Conservation (phyloP, 2,113 vertebrate species). For the Glaucomys volans region DNA sequence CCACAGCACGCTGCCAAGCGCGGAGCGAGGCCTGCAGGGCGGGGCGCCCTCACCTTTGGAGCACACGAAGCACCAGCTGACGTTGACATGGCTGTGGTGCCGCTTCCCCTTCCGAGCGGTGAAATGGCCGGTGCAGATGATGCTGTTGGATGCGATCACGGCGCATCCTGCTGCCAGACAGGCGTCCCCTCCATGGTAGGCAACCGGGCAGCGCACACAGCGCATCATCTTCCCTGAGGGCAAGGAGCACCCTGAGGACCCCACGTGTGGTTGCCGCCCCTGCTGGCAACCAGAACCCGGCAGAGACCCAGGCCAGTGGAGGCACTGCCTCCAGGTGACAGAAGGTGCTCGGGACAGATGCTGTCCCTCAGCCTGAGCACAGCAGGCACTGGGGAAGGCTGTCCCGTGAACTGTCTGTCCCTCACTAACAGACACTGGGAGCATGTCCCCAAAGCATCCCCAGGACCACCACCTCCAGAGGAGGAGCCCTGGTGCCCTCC, state of each 20-base stretch:
- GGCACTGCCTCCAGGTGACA: too few species aligned
- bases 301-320: neutral
- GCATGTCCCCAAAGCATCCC: too few species aligned
- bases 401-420: neutral
- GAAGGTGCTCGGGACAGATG: too few species aligned
- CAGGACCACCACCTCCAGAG: neutral
- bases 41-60: constrained; percentile 92
- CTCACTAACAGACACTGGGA: neutral
- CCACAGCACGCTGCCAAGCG: too few species aligned
- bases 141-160: constrained; percentile 92
- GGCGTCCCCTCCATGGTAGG: constrained; percentile 94
- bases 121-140: constrained; percentile 97
- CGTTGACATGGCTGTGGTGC: constrained; percentile 97
- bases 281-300: rapidly evolving
- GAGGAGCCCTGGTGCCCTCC: neutral
- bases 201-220: constrained; percentile 96
- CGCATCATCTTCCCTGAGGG: constrained; percentile 94
- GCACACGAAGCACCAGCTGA: constrained; percentile 99
- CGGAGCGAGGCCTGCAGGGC: too few species aligned
- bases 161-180: constrained; percentile 96
- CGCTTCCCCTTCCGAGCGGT: constrained; percentile 94
- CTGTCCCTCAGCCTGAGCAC: too few species aligned
- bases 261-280: neutral
- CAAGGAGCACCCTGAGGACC: constrained; percentile 42
- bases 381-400: too few species aligned